These are phyloP conservation scores for Neotoma lepida DNA, from an alignment of 2,113 vertebrate species.

Conservation along the genomic window DNA sequence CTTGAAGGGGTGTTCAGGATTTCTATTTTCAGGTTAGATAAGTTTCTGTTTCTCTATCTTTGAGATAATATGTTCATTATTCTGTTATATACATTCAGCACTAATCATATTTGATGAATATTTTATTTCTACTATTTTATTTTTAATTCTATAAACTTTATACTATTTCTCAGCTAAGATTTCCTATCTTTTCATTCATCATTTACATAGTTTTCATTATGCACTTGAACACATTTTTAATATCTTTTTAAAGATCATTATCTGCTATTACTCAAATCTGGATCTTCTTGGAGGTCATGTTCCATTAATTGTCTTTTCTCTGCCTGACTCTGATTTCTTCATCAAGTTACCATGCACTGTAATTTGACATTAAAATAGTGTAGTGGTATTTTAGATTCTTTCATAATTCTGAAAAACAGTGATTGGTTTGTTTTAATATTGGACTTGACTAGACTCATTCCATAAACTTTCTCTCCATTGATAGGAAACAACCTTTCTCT, in stretches of 20 bases:
- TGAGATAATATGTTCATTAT: slow-evolving; percentile 15
- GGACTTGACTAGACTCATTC: background rate
- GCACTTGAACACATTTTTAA: background rate
- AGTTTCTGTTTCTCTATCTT: background rate
- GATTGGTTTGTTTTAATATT: background rate
- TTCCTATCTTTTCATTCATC: background rate
- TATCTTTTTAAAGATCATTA: background rate
- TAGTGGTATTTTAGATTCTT: background rate
- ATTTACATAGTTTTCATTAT: background rate
- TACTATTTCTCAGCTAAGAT: background rate
- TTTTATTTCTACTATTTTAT: slow-evolving; percentile 13
- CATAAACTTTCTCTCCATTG: background rate
- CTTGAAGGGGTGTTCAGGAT: background rate
- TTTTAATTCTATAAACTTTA: background rate
- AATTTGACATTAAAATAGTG: background rate
- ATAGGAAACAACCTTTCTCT: background rate
- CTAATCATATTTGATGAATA: background rate
- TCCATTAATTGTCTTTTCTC: background rate
- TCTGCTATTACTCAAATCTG: background rate
- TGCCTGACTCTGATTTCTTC: background rate
- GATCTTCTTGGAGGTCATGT: background rate
- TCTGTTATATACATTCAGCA: background rate
- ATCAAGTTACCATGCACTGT: background rate
- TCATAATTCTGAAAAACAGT: background rate
- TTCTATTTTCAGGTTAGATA: background rate